These are phyloP conservation scores for Acrocyrtus sp. DNA, from an alignment of 2,888 invertebrate species.

Conservation along the genomic window DNA sequence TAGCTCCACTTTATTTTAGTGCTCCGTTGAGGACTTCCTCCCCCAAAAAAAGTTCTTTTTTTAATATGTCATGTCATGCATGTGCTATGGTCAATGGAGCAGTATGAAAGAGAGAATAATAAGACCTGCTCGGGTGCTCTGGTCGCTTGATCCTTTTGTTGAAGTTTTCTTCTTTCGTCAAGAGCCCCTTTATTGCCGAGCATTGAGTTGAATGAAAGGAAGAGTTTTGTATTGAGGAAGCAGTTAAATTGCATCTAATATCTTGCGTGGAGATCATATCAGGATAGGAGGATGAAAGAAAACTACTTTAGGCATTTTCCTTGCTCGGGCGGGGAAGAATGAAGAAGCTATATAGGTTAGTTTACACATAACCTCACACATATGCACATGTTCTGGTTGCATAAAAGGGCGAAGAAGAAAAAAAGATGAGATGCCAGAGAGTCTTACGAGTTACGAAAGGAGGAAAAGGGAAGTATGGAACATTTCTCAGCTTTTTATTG, in stretches of 20 bases:
- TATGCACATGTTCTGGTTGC: no score
- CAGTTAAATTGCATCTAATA: constrained; percentile 25
- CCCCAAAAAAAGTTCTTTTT: no score
- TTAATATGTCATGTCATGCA: not conserved
- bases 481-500: constrained; percentile 15
- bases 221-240: constrained; percentile 43
- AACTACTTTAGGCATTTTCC: not conserved
- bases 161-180: not conserved
- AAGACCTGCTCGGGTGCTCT: constrained; percentile 5
- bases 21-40: not conserved
- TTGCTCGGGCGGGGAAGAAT: not conserved
- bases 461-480: constrained; percentile 36
- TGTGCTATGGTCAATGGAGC: not conserved
- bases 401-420: no score
- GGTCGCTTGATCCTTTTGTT: not conserved
- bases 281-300: not conserved
- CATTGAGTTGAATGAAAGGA: constrained; percentile 16
- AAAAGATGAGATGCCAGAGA: no score
- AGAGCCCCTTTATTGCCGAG: no score
- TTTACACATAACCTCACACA: no score
- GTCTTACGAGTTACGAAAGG: no score
- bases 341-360: no score
- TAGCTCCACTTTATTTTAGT: not conserved
- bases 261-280: not conserved
- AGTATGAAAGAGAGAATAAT: not conserved